Percentiles rank a stretch among this genome's conserved stretches.
phyloP scores from a whole-genome alignment of 1,140 invertebrate species.

The Camponotus floridanus region DNA sequence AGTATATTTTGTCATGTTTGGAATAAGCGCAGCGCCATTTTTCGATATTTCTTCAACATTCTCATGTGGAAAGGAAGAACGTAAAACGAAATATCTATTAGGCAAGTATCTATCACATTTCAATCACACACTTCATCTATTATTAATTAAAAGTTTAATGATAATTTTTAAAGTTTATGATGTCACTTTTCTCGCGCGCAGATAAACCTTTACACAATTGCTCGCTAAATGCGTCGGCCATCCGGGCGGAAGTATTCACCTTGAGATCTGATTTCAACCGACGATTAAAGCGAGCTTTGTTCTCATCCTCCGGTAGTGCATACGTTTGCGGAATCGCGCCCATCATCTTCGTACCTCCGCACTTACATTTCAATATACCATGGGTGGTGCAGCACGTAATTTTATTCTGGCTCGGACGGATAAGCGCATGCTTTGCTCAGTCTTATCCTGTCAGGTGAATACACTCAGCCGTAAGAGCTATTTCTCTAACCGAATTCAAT shows the following conservation, averaged over 20 bases:
- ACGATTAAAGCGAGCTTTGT: conserved; percentile 95
- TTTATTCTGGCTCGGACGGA: conserved; percentile 93
- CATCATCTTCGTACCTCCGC: conserved; percentile 90
- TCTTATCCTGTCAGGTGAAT: conserved; percentile 89
- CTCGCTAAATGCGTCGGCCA: conserved; percentile 89
- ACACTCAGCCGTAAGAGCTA: background rate
- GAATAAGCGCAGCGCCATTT: conserved; percentile 90
- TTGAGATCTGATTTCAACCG: conserved; percentile 95
- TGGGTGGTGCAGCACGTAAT: conserved; percentile 94
- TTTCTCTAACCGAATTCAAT: background rate
- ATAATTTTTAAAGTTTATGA: conserved; percentile 11
- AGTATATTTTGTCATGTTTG: conserved; percentile 95
- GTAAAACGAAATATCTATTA: conserved; percentile 81
- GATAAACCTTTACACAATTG: conserved; percentile 90
- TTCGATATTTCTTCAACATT: conserved; percentile 88
- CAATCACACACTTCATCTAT: conserved; percentile 1
- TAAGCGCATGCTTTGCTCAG: conserved; percentile 93
- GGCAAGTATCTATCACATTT: conserved; percentile 71
- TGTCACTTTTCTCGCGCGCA: conserved; percentile 67
- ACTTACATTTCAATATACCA: conserved; percentile 94
- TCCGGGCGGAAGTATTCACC: conserved; percentile 94
- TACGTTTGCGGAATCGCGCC: conserved; percentile 97
- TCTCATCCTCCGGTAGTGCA: conserved; percentile 95
- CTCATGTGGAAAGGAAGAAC: conserved; percentile 81
- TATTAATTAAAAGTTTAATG: background rate